Evolutionary conservation across 30 jellyfish, hydroid and myxozoan species (phyloP).

Genomic region (Euphysa ruthae): DNA sequence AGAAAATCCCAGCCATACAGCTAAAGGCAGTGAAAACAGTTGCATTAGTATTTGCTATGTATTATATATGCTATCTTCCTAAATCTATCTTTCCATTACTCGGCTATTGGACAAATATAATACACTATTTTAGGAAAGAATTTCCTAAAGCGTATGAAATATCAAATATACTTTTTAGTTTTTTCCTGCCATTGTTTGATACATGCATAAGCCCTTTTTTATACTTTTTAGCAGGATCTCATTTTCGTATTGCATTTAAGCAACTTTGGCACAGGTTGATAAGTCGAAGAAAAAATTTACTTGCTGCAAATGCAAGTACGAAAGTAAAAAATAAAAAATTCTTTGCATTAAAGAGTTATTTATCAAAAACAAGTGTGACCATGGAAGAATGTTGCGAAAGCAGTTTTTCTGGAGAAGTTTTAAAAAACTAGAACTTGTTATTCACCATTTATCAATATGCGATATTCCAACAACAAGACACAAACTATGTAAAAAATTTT

Average conservation of each 20-base stretch:
- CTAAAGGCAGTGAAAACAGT: slow-evolving; percentile 1
- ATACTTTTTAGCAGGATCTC: slow-evolving; percentile 19
- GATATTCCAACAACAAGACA: too few species aligned
- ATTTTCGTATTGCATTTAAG: slow-evolving; percentile 20
- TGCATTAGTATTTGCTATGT: slow-evolving; percentile 18
- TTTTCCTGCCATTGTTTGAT: slow-evolving; percentile 1
- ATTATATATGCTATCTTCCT: slow-evolving; percentile 24
- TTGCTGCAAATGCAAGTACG: too few species aligned
- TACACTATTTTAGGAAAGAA: neutral
- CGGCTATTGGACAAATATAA: neutral
- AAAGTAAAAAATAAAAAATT: too few species aligned
- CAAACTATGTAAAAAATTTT: too few species aligned
- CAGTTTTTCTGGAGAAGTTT: too few species aligned
- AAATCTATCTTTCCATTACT: slow-evolving; percentile 1
- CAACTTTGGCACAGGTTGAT: too few species aligned
- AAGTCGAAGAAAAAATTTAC: too few species aligned
- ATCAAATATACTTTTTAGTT: slow-evolving; percentile 1
- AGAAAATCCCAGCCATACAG: neutral
- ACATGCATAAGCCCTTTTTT: slow-evolving; percentile 25
- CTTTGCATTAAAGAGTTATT: too few species aligned
- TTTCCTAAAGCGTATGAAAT: slow-evolving; percentile 10
- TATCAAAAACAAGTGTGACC: too few species aligned
- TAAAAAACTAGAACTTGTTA: too few species aligned
- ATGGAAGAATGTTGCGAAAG: too few species aligned
- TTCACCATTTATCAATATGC: too few species aligned